Percentiles rank a stretch among this genome's conserved stretches.
phyloP scores from a whole-genome alignment of 2,113 vertebrate genomes.

The Candoia aspera region DNA sequence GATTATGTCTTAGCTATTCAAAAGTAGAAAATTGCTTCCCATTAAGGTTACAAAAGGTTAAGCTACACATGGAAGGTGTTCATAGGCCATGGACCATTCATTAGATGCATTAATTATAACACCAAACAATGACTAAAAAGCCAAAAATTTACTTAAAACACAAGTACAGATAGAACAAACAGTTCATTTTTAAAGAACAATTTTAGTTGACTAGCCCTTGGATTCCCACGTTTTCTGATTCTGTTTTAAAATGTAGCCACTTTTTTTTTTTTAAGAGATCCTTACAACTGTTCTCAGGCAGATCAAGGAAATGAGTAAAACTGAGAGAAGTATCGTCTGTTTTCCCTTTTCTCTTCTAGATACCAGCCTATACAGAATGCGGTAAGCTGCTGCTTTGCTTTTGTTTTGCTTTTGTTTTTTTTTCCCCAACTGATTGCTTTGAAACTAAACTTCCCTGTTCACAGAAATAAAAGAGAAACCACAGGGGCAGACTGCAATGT shows the following conservation, averaged over 20 bases:
- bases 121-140: neutral
- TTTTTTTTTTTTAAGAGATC: neutral
- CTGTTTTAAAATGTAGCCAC: neutral
- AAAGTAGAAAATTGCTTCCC: neutral
- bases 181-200: no score
- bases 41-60: neutral
- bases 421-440: neutral
- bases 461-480: neutral
- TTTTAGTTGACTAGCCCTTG: neutral
- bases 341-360: neutral
- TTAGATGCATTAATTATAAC: neutral
- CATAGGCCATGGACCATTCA: neutral
- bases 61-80: neutral
- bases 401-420: neutral
- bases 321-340: neutral
- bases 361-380: neutral
- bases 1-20: neutral
- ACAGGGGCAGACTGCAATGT: neutral
- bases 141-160: neutral
- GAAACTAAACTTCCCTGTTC: neutral
- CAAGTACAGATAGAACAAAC: neutral
- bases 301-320: no score
- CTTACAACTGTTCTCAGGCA: no score
- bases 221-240: neutral
- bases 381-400: neutral